These are phyloP conservation scores for Euthynnus affinis DNA, from an alignment of 2,797 vertebrate species.

Conservation along the genomic window DNA sequence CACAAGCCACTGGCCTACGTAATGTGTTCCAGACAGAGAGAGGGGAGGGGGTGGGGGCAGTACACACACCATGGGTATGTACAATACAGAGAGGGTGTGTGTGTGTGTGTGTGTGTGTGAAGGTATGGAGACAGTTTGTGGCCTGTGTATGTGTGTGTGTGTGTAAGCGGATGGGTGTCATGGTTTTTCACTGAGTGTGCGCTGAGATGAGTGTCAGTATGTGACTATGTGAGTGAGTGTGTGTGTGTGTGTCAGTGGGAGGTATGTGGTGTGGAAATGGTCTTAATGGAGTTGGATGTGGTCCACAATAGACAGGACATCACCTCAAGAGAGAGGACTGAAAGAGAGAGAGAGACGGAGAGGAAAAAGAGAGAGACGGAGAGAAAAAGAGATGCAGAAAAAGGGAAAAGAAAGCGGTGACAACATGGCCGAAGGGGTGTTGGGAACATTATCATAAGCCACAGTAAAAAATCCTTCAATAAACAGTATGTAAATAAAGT, in stretches of 20 bases:
- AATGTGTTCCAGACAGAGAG: conserved; percentile 81
- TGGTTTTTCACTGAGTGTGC: conserved; percentile 40
- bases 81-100: conserved; percentile 55
- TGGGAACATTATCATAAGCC: conserved; percentile 5
- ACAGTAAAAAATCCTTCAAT: background rate
- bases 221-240: conserved; percentile 57
- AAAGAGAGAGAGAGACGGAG: conserved; percentile 39
- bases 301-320: conserved; percentile 80
- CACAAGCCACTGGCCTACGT: conserved; percentile 87
- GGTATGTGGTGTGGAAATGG: conserved; percentile 76
- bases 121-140: conserved; percentile 26
- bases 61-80: conserved; percentile 50
- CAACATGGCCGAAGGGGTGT: conserved; percentile 13
- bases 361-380: conserved; percentile 13
- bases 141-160: conserved; percentile 13
- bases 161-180: conserved; percentile 23
- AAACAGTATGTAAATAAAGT: background rate
- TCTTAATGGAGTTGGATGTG: conserved; percentile 81
- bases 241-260: conserved; percentile 57
- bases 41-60: conserved; percentile 11
- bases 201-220: conserved; percentile 35
- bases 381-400: conserved; percentile 7
- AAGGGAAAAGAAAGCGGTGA: background rate
- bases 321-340: conserved; percentile 47
- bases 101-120: conserved; percentile 32